A percentile compares a stretch with the other conserved stretches of the same genome.
These are phyloP conservation scores for Holothuria scabra DNA, from an alignment of 53 echinoderm and acorn worm genomes.

Conservation along the genomic window DNA sequence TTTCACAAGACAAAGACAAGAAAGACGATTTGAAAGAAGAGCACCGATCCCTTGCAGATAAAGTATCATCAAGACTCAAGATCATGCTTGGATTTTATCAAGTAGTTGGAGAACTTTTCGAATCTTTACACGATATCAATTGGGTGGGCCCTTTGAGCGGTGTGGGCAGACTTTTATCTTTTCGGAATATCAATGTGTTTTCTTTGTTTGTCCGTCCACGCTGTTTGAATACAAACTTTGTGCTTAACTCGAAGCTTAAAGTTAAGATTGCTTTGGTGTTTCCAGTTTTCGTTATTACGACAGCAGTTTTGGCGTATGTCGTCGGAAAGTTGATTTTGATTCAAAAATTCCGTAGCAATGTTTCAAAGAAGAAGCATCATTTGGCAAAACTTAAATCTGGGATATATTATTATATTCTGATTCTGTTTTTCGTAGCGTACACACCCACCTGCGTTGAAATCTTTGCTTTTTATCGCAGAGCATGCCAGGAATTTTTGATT, in stretches of 20 bases:
- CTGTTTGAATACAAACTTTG: not conserved
- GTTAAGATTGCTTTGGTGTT: not conserved
- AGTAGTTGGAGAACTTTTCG: conserved; percentile 7
- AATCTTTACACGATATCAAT: not conserved
- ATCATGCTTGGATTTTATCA: conserved; percentile 16
- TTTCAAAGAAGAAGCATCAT: no score
- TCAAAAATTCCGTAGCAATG: not conserved
- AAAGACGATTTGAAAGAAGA: no score
- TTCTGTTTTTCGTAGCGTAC: no score
- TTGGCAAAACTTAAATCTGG: not conserved
- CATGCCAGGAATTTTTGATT: not conserved
- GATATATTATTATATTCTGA: not conserved
- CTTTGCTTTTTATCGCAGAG: not conserved
- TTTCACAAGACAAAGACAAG: not conserved
- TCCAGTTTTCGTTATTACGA: not conserved
- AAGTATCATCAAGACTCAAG: conserved; percentile 12
- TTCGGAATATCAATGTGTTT: conserved; percentile 3
- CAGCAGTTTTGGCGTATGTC: not conserved
- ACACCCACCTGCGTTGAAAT: conserved; percentile 12
- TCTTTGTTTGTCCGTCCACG: not conserved
- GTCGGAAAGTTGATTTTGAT: not conserved
- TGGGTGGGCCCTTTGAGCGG: not conserved
- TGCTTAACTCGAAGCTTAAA: not conserved
- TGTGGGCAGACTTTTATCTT: not conserved
- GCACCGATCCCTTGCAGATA: not conserved